Evolutionary conservation across 2,113 vertebrate species (phyloP).

Genomic region (Hystrix cristata): DNA sequence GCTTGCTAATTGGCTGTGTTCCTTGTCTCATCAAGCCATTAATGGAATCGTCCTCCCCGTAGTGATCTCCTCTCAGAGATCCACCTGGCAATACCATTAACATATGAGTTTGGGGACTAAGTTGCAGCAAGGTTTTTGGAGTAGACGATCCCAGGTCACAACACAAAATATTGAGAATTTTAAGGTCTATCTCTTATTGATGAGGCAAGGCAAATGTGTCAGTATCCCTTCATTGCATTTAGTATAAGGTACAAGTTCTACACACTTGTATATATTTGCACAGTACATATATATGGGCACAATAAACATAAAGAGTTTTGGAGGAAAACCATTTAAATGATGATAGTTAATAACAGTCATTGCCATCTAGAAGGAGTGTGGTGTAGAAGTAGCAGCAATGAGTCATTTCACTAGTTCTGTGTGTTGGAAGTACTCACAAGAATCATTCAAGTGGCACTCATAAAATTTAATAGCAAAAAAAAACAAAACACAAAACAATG

Average conservation of each 20-base stretch:
- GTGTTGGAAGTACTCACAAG: not conserved
- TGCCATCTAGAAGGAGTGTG: not conserved
- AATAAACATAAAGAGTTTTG: not conserved
- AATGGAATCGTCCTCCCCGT: accelerated
- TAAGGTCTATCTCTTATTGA: not conserved
- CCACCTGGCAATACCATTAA: not conserved
- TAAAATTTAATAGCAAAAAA: not conserved
- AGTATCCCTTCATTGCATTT: not conserved
- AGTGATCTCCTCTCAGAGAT: too few relatives aligned
- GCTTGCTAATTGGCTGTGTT: not conserved
- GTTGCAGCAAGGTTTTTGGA: not conserved
- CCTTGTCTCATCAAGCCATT: not conserved
- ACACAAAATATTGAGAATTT: not conserved
- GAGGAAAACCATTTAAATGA: not conserved
- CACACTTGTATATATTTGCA: not conserved
- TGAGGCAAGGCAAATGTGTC: not conserved
- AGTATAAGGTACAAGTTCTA: not conserved
- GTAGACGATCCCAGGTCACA: not conserved
- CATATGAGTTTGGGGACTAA: not conserved
- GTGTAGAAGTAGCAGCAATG: not conserved
- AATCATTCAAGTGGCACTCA: not conserved
- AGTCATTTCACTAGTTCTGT: not conserved
- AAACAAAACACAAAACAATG: not conserved
- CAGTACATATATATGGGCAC: not conserved
- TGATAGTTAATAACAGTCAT: not conserved